Conservation (phyloP, 2,797 vertebrate genomes). For the Halcyon leucocephala region DNA sequence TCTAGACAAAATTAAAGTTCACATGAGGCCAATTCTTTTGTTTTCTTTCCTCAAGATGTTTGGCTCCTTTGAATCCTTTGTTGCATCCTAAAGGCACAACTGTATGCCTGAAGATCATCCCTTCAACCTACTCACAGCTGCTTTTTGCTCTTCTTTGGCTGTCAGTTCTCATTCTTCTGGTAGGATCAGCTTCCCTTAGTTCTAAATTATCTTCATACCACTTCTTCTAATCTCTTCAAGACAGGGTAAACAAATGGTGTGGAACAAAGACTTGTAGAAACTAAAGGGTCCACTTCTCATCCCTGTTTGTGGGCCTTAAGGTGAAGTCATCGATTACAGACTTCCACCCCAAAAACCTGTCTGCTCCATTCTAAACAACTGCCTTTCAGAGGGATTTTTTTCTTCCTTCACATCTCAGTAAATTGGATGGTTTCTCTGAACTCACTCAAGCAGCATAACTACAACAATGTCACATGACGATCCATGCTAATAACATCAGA, state of each 20-base stretch:
- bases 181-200: not conserved
- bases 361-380: not conserved
- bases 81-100: not conserved
- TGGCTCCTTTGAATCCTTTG: constrained; percentile 11
- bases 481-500: not conserved
- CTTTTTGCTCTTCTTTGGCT: not conserved
- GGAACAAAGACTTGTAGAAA: not conserved
- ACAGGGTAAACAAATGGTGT: not conserved
- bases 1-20: constrained; percentile 28
- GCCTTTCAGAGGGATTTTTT: not conserved
- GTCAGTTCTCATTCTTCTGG: not conserved
- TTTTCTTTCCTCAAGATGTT: constrained; percentile 45
- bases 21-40: constrained; percentile 6
- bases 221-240: not conserved
- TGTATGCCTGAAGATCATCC: not conserved
- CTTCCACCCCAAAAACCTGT: not conserved
- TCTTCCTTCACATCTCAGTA: not conserved
- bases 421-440: not conserved
- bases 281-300: not conserved
- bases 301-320: not conserved
- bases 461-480: not conserved
- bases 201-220: not conserved
- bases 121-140: not conserved
- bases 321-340: not conserved
- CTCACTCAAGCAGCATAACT: not conserved